Percentiles rank a stretch among this genome's conserved stretches.
Evolutionary conservation across 2,888 invertebrate species (phyloP).

Genomic region (Ichneumoninae sp.): DNA sequence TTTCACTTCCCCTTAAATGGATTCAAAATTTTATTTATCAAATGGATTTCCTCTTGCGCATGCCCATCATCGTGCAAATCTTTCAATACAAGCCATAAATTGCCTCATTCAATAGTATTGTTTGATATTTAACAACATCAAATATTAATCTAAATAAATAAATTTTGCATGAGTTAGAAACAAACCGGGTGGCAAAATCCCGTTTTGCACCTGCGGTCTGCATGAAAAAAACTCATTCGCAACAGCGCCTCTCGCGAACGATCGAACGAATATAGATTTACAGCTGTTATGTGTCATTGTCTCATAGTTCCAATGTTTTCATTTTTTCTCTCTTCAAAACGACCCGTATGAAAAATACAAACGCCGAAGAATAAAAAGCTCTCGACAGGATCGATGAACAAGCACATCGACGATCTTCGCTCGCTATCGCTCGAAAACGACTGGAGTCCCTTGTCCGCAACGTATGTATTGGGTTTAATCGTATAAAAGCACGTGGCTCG

Average conservation of each 20-base stretch:
- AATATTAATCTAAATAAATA: neutral
- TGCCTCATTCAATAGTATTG: neutral
- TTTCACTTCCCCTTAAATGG: too few relatives aligned
- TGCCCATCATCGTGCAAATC: too few relatives aligned
- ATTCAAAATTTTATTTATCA: too few relatives aligned
- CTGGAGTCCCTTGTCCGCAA: neutral
- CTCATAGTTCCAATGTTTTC: slow-evolving; percentile 19
- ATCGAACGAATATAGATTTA: slow-evolving; percentile 30
- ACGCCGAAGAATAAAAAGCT: neutral
- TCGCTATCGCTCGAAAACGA: neutral
- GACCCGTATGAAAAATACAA: neutral
- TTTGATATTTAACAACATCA: neutral
- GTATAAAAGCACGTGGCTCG: slow-evolving; percentile 3
- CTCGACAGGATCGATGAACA: neutral
- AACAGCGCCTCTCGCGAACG: slow-evolving; percentile 32
- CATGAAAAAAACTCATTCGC: neutral
- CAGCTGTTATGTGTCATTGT: slow-evolving; percentile 40
- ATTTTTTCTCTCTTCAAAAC: neutral
- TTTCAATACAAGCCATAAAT: too few relatives aligned
- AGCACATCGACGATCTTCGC: neutral
- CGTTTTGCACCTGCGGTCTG: neutral
- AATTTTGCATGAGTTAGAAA: neutral
- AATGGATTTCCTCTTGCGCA: too few relatives aligned
- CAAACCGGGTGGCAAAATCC: neutral
- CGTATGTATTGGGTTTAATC: slow-evolving; percentile 5